Evolutionary conservation across 1,140 invertebrate genomes (phyloP).

Genomic region (Drosophila trapezifrons): DNA sequence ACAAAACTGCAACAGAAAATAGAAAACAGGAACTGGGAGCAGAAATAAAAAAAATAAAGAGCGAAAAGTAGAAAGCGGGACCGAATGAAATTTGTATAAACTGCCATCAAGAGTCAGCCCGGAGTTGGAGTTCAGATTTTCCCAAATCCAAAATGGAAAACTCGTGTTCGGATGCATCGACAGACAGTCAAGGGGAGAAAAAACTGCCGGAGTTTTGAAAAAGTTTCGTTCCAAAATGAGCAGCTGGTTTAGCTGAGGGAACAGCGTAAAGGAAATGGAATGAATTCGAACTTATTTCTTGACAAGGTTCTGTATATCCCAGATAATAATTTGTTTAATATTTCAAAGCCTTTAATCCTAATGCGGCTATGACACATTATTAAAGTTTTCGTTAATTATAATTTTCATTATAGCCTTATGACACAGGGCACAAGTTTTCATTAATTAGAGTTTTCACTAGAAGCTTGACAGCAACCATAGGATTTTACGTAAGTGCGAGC

Average conservation of each 20-base stretch:
- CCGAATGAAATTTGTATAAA: conserved; percentile 62
- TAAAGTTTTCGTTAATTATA: too few relatives aligned
- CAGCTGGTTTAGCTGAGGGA: background rate
- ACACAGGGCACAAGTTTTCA: too few relatives aligned
- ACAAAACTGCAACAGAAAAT: conserved; percentile 40
- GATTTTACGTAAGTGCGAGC: too few relatives aligned
- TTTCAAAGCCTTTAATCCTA: too few relatives aligned
- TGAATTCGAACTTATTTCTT: background rate
- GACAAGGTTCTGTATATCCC: background rate
- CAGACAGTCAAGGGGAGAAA: background rate
- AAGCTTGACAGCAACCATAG: too few relatives aligned
- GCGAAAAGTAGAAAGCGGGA: conserved; percentile 24
- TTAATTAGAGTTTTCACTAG: too few relatives aligned
- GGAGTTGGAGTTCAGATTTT: conserved; percentile 20
- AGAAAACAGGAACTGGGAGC: conserved; percentile 15
- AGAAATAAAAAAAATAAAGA: conserved; percentile 4
- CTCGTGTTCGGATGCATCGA: conserved; percentile 24
- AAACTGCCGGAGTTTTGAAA: background rate
- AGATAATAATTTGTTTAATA: background rate
- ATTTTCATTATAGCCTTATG: too few relatives aligned
- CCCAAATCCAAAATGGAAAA: conserved; percentile 32
- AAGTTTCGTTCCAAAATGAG: background rate
- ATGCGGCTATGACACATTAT: too few relatives aligned
- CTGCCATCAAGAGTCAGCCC: conserved; percentile 22
- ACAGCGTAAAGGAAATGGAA: background rate